Percentiles rank a stretch among this genome's conserved stretches.
Conservation (phyloP, 1,140 invertebrate genomes). For the Hyphantria cunea region DNA sequence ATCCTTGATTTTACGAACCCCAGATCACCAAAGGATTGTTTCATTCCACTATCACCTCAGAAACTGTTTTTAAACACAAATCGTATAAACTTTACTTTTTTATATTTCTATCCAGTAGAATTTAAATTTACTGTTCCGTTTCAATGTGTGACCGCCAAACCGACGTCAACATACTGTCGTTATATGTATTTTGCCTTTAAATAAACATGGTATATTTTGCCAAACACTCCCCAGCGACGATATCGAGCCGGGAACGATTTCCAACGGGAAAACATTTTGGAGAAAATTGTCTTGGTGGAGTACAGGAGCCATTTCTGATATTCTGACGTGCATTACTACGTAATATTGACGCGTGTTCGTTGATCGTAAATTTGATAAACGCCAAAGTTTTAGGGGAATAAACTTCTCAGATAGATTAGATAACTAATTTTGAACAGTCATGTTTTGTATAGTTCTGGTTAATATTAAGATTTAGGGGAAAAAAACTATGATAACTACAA, state of each 20-base stretch:
- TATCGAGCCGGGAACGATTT: not conserved
- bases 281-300: slow-evolving; percentile 20
- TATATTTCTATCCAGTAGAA: too few species aligned
- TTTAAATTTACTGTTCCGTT: not conserved
- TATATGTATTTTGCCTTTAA: slow-evolving; percentile 5
- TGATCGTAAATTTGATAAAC: slow-evolving; percentile 1
- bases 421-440: too few species aligned
- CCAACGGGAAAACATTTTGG: slow-evolving; percentile 31
- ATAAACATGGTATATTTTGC: slow-evolving; percentile 16
- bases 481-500: too few species aligned
- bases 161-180: slow-evolving; percentile 2
- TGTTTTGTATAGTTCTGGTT: too few species aligned
- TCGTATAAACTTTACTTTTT: too few species aligned
- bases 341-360: not conserved
- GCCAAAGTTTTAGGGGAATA: too few species aligned
- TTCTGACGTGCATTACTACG: not conserved
- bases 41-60: slow-evolving; percentile 9
- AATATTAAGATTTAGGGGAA: too few species aligned
- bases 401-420: too few species aligned
- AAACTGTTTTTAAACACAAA: not conserved
- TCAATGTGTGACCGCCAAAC: not conserved
- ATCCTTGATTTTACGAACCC: slow-evolving; percentile 10
- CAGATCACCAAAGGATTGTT: not conserved
- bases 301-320: not conserved
- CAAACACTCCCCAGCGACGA: slow-evolving; percentile 8